Evolutionary conservation across 2,797 vertebrate genomes (phyloP), one percentile per base, ranked within the genome.

Genomic region (Anguilla obscura): DNA sequence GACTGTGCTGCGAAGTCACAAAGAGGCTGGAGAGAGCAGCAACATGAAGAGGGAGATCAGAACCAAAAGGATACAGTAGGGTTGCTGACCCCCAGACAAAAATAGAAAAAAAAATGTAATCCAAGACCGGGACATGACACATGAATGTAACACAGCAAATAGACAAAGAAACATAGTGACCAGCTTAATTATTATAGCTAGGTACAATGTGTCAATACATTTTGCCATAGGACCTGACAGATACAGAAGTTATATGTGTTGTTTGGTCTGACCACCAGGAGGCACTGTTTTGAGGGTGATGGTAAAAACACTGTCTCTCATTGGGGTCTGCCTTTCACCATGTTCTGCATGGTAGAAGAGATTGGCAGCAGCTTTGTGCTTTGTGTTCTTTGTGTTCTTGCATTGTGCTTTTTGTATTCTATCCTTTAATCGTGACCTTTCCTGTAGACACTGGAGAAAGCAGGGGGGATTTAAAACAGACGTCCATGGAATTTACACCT

Each of bases 251-350:
- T 66, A 16, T 16, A 30, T 7, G 83, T 30, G 79, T 48, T 45
- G 16, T 82, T 10, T 86, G 10, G 30, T 83, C 76, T 48, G 24
- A 30, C 76, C 86, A 82, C 36, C 24, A 71, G 82, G 63, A 27
- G 87, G n/a, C 63, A 33, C 45, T 36, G 40, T 69, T 69, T n/a
- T 74, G 58, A 40, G 74, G 21, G 18, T 63, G 76, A 45, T 54
- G 33, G 18, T 40, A 82, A 52, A 79, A 58, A 58, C 56, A 69
- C 12, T 56, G 24, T 58, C 71, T 58, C 54, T 10, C 86, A 24
- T 8, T 27, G 63, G 48, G 58, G 16, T 27, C 3, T 66, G 24
- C 18, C 3, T 85, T 82, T 79, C 69, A 56, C 45, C 9, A 45
- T 36, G 36, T 82, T 16, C 54, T 45, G 21, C 36, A 16, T 63